Conservation (phyloP, 2,888 invertebrate genomes). For the Morpho deidamia region DNA sequence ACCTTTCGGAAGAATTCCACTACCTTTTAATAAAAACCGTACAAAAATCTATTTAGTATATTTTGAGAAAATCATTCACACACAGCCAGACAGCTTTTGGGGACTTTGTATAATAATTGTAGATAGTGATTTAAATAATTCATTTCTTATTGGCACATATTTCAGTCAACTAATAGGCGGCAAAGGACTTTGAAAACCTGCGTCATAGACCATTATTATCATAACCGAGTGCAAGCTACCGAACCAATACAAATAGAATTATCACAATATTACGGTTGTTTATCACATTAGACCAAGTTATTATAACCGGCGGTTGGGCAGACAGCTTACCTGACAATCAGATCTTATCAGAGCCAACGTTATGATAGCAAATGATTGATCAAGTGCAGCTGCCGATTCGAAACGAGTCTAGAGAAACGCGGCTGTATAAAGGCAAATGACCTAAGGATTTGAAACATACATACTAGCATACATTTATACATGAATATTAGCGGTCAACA, state of each 20-base stretch:
- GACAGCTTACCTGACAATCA: conserved; percentile 2
- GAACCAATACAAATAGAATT: conserved; percentile 1
- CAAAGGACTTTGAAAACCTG: too few species aligned
- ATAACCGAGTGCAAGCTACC: neutral
- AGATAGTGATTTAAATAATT: too few species aligned
- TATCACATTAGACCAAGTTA: neutral
- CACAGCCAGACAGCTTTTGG: too few species aligned
- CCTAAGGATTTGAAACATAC: neutral
- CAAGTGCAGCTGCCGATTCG: neutral
- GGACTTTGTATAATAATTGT: too few species aligned
- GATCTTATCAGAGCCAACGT: conserved; percentile 7
- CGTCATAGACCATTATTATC: too few species aligned
- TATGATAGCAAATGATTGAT: conserved; percentile 11
- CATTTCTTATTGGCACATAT: too few species aligned
- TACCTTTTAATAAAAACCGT: too few species aligned
- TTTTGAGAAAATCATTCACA: too few species aligned
- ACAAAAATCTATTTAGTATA: too few species aligned
- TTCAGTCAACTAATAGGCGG: too few species aligned
- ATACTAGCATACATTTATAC: neutral
- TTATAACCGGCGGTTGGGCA: neutral
- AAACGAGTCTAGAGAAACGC: conserved; percentile 1
- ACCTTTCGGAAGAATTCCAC: too few species aligned
- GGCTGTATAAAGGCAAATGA: neutral
- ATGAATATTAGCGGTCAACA: too few species aligned
- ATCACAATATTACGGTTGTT: conserved; percentile 1